These are phyloP conservation scores for Antechinus stuartii DNA, from an alignment of 2,113 vertebrate species.

Conservation along the genomic window DNA sequence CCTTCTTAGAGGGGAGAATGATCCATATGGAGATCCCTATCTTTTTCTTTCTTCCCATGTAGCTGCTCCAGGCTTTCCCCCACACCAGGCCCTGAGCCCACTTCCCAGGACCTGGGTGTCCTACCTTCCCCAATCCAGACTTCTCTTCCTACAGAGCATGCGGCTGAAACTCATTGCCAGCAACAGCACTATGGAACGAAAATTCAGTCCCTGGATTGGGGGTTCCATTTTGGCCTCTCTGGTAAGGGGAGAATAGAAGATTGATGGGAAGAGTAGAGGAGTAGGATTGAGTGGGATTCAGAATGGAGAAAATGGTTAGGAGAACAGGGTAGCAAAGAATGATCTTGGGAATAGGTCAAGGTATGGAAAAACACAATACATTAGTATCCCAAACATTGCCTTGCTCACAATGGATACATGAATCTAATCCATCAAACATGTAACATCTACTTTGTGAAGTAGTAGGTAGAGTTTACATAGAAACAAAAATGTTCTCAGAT, in stretches of 20 bases:
- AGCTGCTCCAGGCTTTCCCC: background rate
- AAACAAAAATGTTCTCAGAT: background rate
- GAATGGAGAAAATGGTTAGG: background rate
- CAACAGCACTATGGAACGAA: conserved; percentile 88
- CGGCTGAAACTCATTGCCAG: conserved; percentile 88
- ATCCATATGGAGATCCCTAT: background rate
- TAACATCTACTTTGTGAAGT: background rate
- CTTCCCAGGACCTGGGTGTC: conserved; percentile 38
- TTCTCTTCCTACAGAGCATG: conserved; percentile 84
- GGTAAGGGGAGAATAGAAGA: conserved; percentile 75
- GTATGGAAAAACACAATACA: background rate
- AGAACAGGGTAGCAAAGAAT: background rate
- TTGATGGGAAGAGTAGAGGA: background rate
- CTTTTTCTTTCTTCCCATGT: background rate
- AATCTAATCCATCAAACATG: background rate
- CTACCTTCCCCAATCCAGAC: conserved; percentile 2
- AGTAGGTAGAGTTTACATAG: background rate
- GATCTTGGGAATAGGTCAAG: background rate
- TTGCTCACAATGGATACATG: background rate
- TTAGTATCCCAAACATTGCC: background rate
- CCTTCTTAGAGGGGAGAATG: background rate
- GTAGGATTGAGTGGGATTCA: background rate
- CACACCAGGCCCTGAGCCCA: background rate
- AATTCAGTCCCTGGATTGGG: conserved; percentile 90
- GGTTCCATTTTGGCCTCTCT: conserved; percentile 89